These are phyloP conservation scores for Calephelis virginiensis DNA, from an alignment of 1,140 invertebrate genomes.

Conservation along the genomic window DNA sequence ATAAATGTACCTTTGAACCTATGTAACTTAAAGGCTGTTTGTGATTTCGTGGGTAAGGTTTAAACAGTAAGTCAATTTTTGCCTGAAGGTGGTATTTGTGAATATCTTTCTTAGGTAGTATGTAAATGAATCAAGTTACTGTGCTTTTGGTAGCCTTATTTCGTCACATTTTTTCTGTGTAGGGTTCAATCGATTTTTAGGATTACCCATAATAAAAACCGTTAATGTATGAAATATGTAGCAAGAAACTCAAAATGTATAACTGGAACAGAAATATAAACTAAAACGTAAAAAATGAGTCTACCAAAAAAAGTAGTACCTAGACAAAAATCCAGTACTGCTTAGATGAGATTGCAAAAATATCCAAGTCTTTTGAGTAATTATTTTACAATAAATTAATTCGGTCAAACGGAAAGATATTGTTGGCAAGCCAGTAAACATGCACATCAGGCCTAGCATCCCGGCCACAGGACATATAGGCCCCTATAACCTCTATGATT, in stretches of 20 bases:
- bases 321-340: not conserved
- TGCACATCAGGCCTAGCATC: no score
- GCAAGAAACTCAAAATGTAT: not conserved
- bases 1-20: conserved; percentile 11
- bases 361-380: no score
- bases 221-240: not conserved
- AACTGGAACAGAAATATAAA: conserved; percentile 3
- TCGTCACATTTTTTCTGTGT: not conserved
- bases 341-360: no score
- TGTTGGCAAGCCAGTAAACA: no score
- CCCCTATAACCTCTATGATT: no score
- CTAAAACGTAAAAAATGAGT: not conserved
- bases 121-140: conserved; percentile 9
- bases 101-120: conserved; percentile 2
- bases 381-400: no score
- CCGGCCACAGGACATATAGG: no score
- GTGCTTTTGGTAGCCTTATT: conserved; percentile 15
- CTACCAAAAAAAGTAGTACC: not conserved
- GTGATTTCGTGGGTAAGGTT: conserved; percentile 11
- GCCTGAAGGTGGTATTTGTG: conserved; percentile 10
- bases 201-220: not conserved
- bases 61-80: conserved; percentile 7
- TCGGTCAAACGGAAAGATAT: no score
- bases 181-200: conserved; percentile 8
- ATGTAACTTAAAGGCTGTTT: conserved; percentile 12